Conservation (phyloP, 2,888 invertebrate species). For the Rhagophthalmus giganteus region DNA sequence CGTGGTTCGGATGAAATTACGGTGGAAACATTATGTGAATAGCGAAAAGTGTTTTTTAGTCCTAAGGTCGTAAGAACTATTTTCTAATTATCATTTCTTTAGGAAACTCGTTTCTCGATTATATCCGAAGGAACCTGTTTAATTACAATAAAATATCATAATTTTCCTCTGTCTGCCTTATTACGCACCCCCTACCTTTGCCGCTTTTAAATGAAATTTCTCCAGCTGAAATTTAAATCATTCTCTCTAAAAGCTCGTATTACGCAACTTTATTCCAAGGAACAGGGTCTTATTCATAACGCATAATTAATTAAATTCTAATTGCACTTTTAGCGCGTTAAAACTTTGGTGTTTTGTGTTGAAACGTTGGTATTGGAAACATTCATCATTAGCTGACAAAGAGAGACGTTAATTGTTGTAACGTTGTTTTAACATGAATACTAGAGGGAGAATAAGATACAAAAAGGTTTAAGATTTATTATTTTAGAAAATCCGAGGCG, state of each 20-base stretch:
- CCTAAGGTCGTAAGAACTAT: slow-evolving; percentile 15
- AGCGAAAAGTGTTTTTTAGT: slow-evolving; percentile 14
- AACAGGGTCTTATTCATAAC: slow-evolving; percentile 48
- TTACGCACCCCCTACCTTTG: slow-evolving; percentile 24
- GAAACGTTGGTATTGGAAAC: slow-evolving; percentile 51
- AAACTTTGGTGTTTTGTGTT: slow-evolving; percentile 53
- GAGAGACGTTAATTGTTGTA: slow-evolving; percentile 52
- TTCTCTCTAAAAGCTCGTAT: slow-evolving; percentile 35
- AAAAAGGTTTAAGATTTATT: slow-evolving; percentile 29
- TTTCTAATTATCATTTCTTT: slow-evolving; percentile 1
- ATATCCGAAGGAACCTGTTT: slow-evolving; percentile 16
- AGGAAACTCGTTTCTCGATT: not conserved
- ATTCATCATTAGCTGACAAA: slow-evolving; percentile 57
- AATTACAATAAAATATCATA: slow-evolving; percentile 31
- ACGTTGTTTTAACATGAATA: slow-evolving; percentile 28
- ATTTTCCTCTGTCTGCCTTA: slow-evolving; percentile 27
- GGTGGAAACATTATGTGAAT: no score
- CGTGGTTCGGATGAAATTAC: slow-evolving; percentile 12
- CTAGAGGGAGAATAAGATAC: slow-evolving; percentile 19
- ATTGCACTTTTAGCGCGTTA: slow-evolving; percentile 53
- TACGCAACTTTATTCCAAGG: slow-evolving; percentile 34
- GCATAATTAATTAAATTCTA: slow-evolving; percentile 58
- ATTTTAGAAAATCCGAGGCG: slow-evolving; percentile 11
- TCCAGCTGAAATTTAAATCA: slow-evolving; percentile 42
- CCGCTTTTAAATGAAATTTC: slow-evolving; percentile 35